These are phyloP conservation scores for Halcyon senegalensis DNA, from an alignment of 2,113 vertebrate genomes.

Conservation along the genomic window DNA sequence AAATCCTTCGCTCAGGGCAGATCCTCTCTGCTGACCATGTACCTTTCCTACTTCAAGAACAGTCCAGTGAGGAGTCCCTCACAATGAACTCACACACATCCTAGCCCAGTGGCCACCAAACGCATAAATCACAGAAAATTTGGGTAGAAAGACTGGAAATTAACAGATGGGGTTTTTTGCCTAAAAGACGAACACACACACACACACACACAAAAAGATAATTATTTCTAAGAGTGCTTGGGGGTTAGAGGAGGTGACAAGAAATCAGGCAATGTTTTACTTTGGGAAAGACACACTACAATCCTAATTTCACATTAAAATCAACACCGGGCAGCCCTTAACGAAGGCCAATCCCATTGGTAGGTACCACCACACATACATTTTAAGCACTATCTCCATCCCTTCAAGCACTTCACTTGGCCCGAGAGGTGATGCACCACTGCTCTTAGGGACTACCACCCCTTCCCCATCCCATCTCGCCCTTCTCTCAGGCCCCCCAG, in stretches of 20 bases:
- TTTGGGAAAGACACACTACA: neutral
- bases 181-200: neutral
- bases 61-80: neutral
- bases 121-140: neutral
- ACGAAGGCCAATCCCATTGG: neutral
- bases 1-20: neutral
- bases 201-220: neutral
- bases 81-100: neutral
- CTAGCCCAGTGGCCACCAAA: neutral
- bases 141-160: neutral
- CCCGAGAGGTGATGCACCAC: neutral
- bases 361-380: too few species aligned
- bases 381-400: neutral
- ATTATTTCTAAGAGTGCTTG: neutral
- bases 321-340: neutral
- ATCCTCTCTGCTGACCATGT: neutral
- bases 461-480: neutral
- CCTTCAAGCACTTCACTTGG: neutral
- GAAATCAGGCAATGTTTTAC: neutral
- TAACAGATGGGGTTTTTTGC: neutral
- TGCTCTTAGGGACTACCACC: neutral
- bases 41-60: neutral
- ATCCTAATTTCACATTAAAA: neutral
- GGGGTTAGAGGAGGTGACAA: rapidly evolving
- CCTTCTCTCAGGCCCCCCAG: neutral